phyloP scores from a whole-genome alignment of 2,113 vertebrate species.

The Tychaedon coryphoeus region DNA sequence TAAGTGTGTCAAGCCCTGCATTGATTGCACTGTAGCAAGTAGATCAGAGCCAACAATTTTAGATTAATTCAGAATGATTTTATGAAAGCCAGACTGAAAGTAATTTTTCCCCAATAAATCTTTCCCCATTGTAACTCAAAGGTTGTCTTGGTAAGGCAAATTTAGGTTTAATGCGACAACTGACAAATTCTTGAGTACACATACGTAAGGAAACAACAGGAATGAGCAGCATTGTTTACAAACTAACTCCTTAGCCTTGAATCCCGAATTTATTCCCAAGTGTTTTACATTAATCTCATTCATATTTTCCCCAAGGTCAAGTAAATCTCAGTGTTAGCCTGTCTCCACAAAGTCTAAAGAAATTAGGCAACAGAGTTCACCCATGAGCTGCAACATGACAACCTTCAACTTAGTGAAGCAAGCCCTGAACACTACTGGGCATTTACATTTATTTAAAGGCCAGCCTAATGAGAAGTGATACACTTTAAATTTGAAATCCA shows the following conservation, averaged over 20 bases:
- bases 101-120: not conserved
- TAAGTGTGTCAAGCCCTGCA: not conserved
- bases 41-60: not conserved
- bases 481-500: not conserved
- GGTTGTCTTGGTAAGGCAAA: not conserved
- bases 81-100: not conserved
- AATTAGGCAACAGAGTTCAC: not conserved
- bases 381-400: not conserved
- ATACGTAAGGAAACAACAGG: not conserved
- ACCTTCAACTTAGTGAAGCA: constrained; percentile 34
- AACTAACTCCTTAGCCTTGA: not conserved
- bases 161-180: not conserved
- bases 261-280: not conserved
- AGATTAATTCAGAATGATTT: not conserved
- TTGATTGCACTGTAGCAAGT: not conserved
- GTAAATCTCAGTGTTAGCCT: constrained; percentile 3
- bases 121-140: not conserved
- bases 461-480: not conserved
- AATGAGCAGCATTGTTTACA: not conserved
- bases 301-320: not conserved
- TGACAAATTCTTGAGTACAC: not conserved
- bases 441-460: not conserved
- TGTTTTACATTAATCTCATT: not conserved
- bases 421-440: not conserved
- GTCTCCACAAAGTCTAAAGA: not conserved